These are phyloP conservation scores for Acronicta alni DNA, from an alignment of 2,888 invertebrate genomes.

Conservation along the genomic window DNA sequence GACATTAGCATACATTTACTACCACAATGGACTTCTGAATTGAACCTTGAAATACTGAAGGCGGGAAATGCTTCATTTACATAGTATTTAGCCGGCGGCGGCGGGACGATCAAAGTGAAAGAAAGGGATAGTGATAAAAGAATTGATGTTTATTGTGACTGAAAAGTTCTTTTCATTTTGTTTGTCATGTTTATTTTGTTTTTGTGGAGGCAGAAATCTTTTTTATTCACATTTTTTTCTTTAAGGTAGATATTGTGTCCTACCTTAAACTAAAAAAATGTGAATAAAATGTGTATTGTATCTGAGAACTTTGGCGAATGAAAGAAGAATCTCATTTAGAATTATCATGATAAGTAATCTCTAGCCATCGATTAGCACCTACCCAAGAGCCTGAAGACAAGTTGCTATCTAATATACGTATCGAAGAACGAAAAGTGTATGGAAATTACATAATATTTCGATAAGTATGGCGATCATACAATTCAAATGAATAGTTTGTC, in stretches of 20 bases:
- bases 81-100: slow-evolving; percentile 62
- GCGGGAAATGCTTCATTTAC: slow-evolving; percentile 66
- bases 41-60: slow-evolving; percentile 59
- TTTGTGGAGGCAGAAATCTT: slow-evolving; percentile 1
- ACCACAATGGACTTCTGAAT: slow-evolving; percentile 58
- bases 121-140: slow-evolving; percentile 44
- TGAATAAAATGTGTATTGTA: no score
- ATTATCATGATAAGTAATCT: no score
- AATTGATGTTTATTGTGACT: slow-evolving; percentile 42
- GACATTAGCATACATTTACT: slow-evolving; percentile 65
- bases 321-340: no score
- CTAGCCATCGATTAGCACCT: no score
- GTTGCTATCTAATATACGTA: no score
- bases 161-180: slow-evolving; percentile 9
- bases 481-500: no score
- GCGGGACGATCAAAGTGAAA: slow-evolving; percentile 39
- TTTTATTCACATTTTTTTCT: not conserved
- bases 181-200: slow-evolving; percentile 3
- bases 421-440: no score
- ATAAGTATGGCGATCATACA: no score
- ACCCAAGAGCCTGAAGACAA: no score
- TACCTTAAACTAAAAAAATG: no score
- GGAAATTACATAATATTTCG: no score
- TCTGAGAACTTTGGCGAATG: no score
- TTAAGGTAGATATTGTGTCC: not conserved